Evolutionary conservation across 2,888 invertebrate genomes (phyloP), one percentile per base, ranked within the genome.

Genomic region (Silvanus unidentatus): DNA sequence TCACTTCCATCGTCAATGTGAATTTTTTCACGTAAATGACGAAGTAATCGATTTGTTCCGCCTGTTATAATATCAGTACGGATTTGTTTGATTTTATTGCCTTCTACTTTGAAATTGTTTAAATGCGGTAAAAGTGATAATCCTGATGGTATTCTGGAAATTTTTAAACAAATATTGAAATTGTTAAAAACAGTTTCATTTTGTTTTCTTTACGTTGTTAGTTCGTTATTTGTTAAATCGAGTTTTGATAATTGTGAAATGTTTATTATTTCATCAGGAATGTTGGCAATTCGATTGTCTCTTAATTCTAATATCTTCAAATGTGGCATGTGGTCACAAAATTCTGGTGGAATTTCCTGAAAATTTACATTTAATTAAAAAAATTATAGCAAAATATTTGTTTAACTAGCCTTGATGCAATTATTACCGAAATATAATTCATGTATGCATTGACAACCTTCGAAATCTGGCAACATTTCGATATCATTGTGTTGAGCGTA

Each of bases 381-480:
- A 28, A 28, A 6, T 28, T 8, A 6, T 8, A 28, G 10, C 8
- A 8, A 8, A 8, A 28, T 8, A 10, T 6, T 28, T 28, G 28
- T 27, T 72, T 86, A 87, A n/a, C n/a, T n/a, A n/a, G n/a, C n/a
- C 75, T 78, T 78, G 46, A 94, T 83, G 55, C 73, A 80, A 74
- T 94, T 94, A 68, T 90, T 88, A 42, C 89, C 86, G 59, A 91
- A 75, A 71, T 90, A 84, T 43, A 94, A 72, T 72, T 92, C 89
- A 71, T 84, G 86, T 10, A 95, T 71, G 39, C 79, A 76, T 39
- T 78, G 76, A 66, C 90, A 92, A 40, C 87, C 86, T 56, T 79
- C 80, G 50, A 91, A 82, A 60, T 84, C 80, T 0, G 94, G 93
- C 48, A 94, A 72, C 49, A 73, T 73, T 52, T 76, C 73, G 54